Conservation (phyloP, 2,113 vertebrate species). For the Columba livia region DNA sequence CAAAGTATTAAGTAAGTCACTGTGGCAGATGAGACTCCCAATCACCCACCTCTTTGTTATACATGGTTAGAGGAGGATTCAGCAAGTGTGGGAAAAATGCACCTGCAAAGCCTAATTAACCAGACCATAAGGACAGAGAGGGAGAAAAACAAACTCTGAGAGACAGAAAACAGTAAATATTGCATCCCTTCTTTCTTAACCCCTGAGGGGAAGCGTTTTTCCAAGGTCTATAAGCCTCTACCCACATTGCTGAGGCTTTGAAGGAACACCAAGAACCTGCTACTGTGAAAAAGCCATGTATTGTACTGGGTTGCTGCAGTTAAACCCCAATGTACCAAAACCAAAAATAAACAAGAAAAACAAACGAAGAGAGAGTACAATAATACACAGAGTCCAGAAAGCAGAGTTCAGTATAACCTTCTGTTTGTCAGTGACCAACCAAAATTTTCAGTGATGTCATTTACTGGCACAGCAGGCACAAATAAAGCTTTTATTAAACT, state of each 20-base stretch:
- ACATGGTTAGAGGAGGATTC: neutral
- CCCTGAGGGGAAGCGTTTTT: neutral
- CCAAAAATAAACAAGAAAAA: neutral
- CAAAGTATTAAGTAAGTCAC: neutral
- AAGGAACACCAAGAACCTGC: neutral
- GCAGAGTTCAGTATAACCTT: neutral
- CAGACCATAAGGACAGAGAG: neutral
- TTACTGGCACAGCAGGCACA: neutral
- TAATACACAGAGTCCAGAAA: neutral
- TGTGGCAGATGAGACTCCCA: neutral
- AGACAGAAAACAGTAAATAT: neutral
- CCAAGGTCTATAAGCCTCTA: neutral
- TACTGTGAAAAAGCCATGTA: neutral
- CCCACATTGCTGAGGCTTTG: neutral
- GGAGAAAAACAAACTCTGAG: neutral
- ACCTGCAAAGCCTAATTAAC: neutral
- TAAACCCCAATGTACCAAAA: neutral
- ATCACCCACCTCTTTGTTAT: neutral
- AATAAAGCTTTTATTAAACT: neutral
- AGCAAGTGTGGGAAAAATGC: neutral
- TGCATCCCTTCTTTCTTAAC: neutral
- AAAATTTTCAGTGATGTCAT: neutral
- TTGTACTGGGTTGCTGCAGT: neutral
- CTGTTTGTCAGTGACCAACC: neutral
- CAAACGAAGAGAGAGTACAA: neutral